These are phyloP conservation scores for Tipula unca DNA, from an alignment of 2,888 invertebrate species.

Conservation along the genomic window DNA sequence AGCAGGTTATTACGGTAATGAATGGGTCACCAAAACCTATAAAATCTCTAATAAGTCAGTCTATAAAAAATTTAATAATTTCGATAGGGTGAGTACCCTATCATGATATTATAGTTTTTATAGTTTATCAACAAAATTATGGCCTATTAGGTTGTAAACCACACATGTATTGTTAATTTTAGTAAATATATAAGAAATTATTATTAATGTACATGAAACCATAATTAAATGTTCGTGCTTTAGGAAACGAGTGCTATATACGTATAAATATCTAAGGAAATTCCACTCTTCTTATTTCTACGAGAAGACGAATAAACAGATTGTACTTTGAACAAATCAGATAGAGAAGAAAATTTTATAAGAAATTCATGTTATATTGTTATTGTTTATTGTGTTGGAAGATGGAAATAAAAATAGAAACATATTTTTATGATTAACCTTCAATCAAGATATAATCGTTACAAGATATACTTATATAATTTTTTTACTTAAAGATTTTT, in stretches of 20 bases:
- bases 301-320: not conserved
- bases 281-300: not conserved
- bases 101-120: too few species aligned
- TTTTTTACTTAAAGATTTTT: not conserved
- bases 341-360: not conserved
- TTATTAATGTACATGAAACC: not conserved
- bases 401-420: not conserved
- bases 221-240: not conserved
- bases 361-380: not conserved
- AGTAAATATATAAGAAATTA: not conserved
- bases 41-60: not conserved
- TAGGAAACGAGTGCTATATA: not conserved
- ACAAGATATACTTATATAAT: not conserved
- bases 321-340: not conserved
- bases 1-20: too few species aligned
- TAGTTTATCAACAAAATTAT: too few species aligned
- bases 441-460: not conserved
- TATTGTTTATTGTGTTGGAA: not conserved
- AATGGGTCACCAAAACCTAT: not conserved
- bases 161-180: not conserved
- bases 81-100: too few species aligned
- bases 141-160: not conserved
- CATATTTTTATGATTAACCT: conserved; percentile 14
- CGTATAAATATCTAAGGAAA: not conserved
- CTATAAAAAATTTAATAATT: too few species aligned